Evolutionary conservation across 1,140 invertebrate genomes (phyloP).

Genomic region (Subanguina moxae): DNA sequence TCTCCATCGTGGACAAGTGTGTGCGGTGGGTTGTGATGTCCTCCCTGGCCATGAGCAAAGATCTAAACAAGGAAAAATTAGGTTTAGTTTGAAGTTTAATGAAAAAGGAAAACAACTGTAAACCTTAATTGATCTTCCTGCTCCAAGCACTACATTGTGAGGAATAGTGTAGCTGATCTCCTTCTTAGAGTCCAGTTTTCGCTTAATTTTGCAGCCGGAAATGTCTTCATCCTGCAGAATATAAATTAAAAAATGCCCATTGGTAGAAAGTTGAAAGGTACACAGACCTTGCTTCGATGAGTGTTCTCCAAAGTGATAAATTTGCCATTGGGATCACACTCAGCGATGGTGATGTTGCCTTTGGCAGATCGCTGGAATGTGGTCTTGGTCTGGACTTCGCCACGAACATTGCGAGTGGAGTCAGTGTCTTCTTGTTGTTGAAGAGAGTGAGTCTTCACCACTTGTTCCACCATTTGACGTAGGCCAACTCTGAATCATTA

Average conservation of each 20-base stretch:
- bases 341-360: slow-evolving; percentile 61
- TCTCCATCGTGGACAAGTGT: slow-evolving; percentile 56
- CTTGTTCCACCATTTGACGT: slow-evolving; percentile 59
- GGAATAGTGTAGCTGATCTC: slow-evolving; percentile 59
- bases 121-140: slow-evolving; percentile 46
- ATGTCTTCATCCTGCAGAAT: slow-evolving; percentile 56
- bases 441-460: slow-evolving; percentile 59
- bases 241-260: not conserved
- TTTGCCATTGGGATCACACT: slow-evolving; percentile 63
- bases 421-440: slow-evolving; percentile 60
- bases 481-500: slow-evolving; percentile 45
- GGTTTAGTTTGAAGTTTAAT: slow-evolving; percentile 8
- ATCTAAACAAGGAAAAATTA: slow-evolving; percentile 52
- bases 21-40: slow-evolving; percentile 53
- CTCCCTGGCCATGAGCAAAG: slow-evolving; percentile 56
- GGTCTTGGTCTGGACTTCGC: slow-evolving; percentile 64
- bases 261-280: not conserved
- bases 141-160: slow-evolving; percentile 43
- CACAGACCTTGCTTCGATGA: slow-evolving; percentile 52
- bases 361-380: slow-evolving; percentile 61
- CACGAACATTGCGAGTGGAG: slow-evolving; percentile 59
- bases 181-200: slow-evolving; percentile 54
- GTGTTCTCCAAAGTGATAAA: slow-evolving; percentile 64
- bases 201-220: slow-evolving; percentile 54
- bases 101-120: not conserved